These are phyloP conservation scores for Ceratoteleas bidentatus DNA, from an alignment of 1,140 invertebrate genomes.

Conservation along the genomic window DNA sequence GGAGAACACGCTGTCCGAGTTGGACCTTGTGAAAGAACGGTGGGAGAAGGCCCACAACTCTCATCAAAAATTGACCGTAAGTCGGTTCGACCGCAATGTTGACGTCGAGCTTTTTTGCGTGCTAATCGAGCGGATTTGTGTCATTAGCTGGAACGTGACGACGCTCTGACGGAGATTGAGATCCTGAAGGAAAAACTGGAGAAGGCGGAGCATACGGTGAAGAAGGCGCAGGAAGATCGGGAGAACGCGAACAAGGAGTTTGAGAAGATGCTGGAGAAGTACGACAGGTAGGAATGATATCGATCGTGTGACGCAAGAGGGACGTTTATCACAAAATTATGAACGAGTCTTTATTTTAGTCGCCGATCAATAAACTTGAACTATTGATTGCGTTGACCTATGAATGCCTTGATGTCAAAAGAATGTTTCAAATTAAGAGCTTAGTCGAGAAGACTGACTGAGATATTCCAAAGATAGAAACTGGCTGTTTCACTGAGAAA, in stretches of 20 bases:
- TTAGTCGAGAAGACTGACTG: constrained; percentile 23
- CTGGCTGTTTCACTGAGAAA: too few relatives aligned
- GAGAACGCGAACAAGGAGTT: constrained; percentile 94
- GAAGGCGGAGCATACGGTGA: constrained; percentile 89
- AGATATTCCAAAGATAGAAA: constrained; percentile 10
- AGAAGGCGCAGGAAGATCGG: constrained; percentile 93
- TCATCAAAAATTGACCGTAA: constrained; percentile 91
- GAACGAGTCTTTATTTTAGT: constrained; percentile 52
- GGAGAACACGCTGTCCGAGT: constrained; percentile 90
- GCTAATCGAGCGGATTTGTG: constrained; percentile 44
- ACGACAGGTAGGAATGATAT: constrained; percentile 87
- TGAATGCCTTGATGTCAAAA: constrained; percentile 31
- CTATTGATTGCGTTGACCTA: constrained; percentile 60
- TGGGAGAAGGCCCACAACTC: constrained; percentile 92
- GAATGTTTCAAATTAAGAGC: constrained; percentile 31
- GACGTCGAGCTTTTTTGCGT: background rate
- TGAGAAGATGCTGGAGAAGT: constrained; percentile 95
- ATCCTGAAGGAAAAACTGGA: constrained; percentile 94
- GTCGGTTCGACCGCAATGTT: constrained; percentile 79
- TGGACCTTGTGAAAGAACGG: constrained; percentile 92
- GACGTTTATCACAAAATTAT: constrained; percentile 59
- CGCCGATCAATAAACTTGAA: constrained; percentile 51
- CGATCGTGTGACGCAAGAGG: constrained; percentile 28
- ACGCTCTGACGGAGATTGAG: constrained; percentile 91
- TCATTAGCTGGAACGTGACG: constrained; percentile 91